Percentiles rank a stretch among this genome's conserved stretches.
Conservation (phyloP, 2,113 vertebrate species). For the Chlorodrepanis virens region DNA sequence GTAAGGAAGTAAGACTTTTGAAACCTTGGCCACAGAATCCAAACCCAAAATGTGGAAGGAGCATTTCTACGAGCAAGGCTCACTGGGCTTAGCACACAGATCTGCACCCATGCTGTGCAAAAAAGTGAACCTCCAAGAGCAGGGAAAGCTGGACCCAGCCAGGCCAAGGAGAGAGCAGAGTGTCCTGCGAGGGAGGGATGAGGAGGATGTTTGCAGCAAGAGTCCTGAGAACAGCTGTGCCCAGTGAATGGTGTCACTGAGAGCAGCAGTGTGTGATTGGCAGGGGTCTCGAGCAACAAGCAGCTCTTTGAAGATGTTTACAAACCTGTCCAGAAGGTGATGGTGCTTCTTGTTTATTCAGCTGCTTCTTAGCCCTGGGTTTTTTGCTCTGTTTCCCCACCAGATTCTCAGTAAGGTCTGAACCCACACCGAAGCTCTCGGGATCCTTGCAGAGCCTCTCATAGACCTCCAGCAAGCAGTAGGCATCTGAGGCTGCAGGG, state of each 20-base stretch:
- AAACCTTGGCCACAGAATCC: not conserved
- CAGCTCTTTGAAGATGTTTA: conserved; percentile 31
- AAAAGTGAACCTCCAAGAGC: not conserved
- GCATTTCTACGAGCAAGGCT: not conserved
- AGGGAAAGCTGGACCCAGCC: not conserved
- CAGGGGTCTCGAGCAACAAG: conserved; percentile 36
- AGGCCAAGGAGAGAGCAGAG: not conserved
- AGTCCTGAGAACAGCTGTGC: not conserved
- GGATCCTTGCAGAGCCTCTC: conserved; percentile 73
- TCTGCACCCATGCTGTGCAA: not conserved
- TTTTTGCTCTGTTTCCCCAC: not conserved
- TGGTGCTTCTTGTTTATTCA: not conserved
- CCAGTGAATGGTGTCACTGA: not conserved
- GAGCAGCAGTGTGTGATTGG: not conserved
- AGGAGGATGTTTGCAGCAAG: not conserved
- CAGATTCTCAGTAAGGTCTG: conserved; percentile 53
- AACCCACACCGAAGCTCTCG: conserved; percentile 62
- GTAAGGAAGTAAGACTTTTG: not conserved
- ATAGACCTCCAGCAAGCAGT: conserved; percentile 85
- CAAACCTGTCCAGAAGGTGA: conserved; percentile 37
- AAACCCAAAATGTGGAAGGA: not conserved
- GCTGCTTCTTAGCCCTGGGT: conserved; percentile 41
- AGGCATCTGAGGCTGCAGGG: conserved; percentile 74
- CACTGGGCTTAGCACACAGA: not conserved
- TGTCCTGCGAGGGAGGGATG: not conserved